Conservation (phyloP, 2,888 invertebrate genomes). For the Scelioninae gen. 2 region DNA sequence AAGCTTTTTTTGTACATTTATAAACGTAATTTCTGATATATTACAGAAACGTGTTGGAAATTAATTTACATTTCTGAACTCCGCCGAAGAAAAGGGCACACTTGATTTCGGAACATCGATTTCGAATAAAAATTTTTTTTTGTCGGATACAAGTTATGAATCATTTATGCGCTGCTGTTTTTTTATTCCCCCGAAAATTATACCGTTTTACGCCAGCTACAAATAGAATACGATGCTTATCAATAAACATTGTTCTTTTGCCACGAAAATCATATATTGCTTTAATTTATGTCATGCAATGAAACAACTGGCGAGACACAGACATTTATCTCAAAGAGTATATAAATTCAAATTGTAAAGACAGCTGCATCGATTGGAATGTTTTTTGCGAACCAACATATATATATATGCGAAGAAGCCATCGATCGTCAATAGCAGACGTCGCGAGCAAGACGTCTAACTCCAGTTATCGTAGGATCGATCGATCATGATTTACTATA, state of each 20-base stretch:
- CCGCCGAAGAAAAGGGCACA: neutral
- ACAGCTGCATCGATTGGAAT: conserved; percentile 20
- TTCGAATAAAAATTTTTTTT: too few species aligned
- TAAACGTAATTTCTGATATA: conserved; percentile 32
- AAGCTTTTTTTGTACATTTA: conserved; percentile 42
- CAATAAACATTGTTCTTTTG: too few species aligned
- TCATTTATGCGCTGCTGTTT: too few species aligned
- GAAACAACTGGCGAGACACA: neutral
- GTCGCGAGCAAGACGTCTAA: conserved; percentile 60
- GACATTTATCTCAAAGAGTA: conserved; percentile 3
- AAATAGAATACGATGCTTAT: too few species aligned
- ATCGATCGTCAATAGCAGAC: conserved; percentile 65
- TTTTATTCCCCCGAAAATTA: too few species aligned
- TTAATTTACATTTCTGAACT: conserved; percentile 1
- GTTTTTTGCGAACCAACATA: conserved; percentile 11
- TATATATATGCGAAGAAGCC: conserved; percentile 42
- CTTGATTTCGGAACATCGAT: too few species aligned
- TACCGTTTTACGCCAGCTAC: too few species aligned
- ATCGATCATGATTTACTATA: conserved; percentile 26
- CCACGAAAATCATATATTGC: too few species aligned
- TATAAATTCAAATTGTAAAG: conserved; percentile 21
- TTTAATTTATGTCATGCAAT: neutral
- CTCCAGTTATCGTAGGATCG: conserved; percentile 34
- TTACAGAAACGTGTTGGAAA: conserved; percentile 6
- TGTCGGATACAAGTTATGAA: too few species aligned